Percentiles rank a stretch among this genome's conserved stretches.
Evolutionary conservation across 2,888 invertebrate genomes (phyloP).

Genomic region (Parnassius mnemosyne): DNA sequence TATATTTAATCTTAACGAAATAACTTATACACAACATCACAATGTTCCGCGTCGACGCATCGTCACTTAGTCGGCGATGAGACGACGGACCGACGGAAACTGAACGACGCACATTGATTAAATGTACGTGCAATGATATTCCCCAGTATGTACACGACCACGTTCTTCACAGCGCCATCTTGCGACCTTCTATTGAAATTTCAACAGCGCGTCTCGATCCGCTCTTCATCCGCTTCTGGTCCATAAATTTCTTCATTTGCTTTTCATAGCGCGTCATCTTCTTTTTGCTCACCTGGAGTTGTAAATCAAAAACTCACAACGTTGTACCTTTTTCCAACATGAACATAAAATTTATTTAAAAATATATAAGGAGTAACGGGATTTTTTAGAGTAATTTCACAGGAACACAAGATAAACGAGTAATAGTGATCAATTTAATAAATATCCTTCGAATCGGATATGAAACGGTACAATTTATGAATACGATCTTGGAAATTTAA

Average conservation of each 20-base stretch:
- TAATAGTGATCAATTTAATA: too few species aligned
- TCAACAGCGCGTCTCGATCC: slow-evolving; percentile 92
- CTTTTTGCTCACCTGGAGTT: slow-evolving; percentile 85
- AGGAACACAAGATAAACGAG: too few species aligned
- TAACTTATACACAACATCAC: slow-evolving; percentile 11
- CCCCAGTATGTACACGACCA: neutral
- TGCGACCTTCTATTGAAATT: slow-evolving; percentile 97
- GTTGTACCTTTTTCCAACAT: too few species aligned
- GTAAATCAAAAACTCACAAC: too few species aligned
- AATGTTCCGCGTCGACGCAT: neutral
- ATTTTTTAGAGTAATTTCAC: too few species aligned
- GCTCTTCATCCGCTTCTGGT: slow-evolving; percentile 89
- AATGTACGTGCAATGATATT: neutral
- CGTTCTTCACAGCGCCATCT: slow-evolving; percentile 90
- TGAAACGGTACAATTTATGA: too few species aligned
- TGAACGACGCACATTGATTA: too few species aligned
- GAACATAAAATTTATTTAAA: too few species aligned
- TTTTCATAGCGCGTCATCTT: slow-evolving; percentile 94
- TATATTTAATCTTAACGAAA: slow-evolving; percentile 12
- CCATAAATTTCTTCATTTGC: slow-evolving; percentile 94
- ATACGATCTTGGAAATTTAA: too few species aligned
- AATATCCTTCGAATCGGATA: too few species aligned
- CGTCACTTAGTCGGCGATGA: neutral
- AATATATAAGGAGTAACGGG: too few species aligned
- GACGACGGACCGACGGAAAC: neutral